Conservation (phyloP, 2,888 invertebrate species). For the Busseola fusca region DNA sequence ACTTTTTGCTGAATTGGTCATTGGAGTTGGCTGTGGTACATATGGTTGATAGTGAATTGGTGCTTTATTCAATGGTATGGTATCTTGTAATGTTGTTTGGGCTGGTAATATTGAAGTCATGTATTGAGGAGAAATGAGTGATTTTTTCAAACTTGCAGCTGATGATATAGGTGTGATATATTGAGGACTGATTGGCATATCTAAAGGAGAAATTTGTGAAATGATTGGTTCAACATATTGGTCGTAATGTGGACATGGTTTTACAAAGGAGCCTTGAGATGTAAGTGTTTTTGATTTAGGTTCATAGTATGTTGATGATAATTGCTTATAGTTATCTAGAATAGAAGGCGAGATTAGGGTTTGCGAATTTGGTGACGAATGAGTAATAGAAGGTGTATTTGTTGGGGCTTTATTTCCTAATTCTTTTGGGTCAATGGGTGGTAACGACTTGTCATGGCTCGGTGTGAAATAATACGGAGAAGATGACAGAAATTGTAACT, state of each 20-base stretch:
- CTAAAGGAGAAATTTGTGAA: not conserved
- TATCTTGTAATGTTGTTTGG: not conserved
- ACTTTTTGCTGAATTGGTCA: not conserved
- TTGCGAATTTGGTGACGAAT: not conserved
- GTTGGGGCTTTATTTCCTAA: not conserved
- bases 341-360: not conserved
- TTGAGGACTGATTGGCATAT: not conserved
- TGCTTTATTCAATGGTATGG: not conserved
- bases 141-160: not conserved
- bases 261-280: not conserved
- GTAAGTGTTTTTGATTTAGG: not conserved
- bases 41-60: not conserved
- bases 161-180: not conserved
- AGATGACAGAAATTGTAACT: not conserved
- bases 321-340: not conserved
- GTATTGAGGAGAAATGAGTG: not conserved
- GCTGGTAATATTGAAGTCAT: not conserved
- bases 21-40: not conserved
- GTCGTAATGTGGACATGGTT: not conserved
- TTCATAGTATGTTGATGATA: not conserved
- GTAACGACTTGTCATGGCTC: not conserved
- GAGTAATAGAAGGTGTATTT: not conserved
- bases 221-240: not conserved
- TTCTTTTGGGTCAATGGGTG: not conserved
- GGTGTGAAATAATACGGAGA: not conserved